Conservation (phyloP, 2,797 vertebrate genomes). For the Graptemys geographica region DNA sequence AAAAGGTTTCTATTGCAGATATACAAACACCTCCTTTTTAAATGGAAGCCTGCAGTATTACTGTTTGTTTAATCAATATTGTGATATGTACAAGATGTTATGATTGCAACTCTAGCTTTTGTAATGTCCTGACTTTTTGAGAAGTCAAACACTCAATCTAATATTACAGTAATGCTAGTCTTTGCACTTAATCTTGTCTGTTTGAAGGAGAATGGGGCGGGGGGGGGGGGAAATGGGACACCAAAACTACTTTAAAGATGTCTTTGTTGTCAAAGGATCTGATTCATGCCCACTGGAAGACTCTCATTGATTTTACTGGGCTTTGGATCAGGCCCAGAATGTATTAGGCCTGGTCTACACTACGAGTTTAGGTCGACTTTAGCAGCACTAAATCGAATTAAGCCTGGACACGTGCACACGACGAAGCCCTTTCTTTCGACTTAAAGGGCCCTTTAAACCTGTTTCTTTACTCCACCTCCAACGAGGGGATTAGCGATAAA, state of each 20-base stretch:
- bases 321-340: neutral
- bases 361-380: too few species aligned
- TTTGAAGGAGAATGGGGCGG: neutral
- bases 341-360: neutral
- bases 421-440: too few species aligned
- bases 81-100: neutral
- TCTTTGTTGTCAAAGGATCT: neutral
- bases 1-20: neutral
- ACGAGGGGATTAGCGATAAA: too few species aligned
- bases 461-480: too few species aligned
- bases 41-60: neutral
- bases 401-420: too few species aligned
- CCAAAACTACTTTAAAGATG: neutral
- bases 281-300: neutral
- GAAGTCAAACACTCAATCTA: neutral
- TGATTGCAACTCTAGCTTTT: neutral
- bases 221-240: neutral
- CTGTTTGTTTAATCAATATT: neutral
- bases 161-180: neutral
- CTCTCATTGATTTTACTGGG: neutral
- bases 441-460: too few species aligned
- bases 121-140: neutral
- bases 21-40: too few species aligned
- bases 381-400: too few species aligned
- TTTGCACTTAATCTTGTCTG: neutral